Base-by-base conservation (phyloP, 2,797 vertebrate species). In the Cryptoprocta ferox region DNA sequence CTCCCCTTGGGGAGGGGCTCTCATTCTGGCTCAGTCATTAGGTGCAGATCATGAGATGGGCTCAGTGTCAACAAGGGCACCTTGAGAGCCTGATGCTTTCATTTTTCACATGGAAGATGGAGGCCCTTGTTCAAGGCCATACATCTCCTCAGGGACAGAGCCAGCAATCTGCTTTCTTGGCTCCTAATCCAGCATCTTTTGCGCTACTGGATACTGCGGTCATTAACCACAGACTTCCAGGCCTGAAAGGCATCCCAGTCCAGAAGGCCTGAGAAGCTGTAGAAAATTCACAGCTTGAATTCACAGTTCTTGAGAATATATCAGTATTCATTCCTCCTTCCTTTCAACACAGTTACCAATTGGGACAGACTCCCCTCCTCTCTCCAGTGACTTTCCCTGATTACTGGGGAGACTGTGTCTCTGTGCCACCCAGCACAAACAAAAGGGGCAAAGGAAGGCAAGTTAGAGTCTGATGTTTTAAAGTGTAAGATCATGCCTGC, bases 381-480 rank as follows among this genome's bases (percentile, higher is more conserved):
- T 21, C 71, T 82, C 73, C 18, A 39, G 35, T 16, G 65, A 1
- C 63, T 93, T 93, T 95, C 90, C 79, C 95, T 61, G 26, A 92
- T 26, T 15, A 75, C 28, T 65, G 45, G 71, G 61, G 30, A 37
- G 19, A 16, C 32, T 42, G 18, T 0, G 0, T 50, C 45, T 71
- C 92, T 63, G 28, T 39, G 14, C 50, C 70, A 53, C 56, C 42
- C 48, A 59, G 88, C 86, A 53, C 45, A 89, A 87, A 94, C 28
- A 14, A 87, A 95, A 94, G 18, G 3, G 61, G 26, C 53, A 2
- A 80, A 48, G 48, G 91, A 42, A 66, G 94, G 53, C 81, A 65
- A 95, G 78, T 93, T 83, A 83, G 28, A 88, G 39, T 86, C 89
- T 96, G 90, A 76, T 28, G 63, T 83, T 94, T 98, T 96, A 96